Evolutionary conservation across 2,797 vertebrate genomes (phyloP).

Genomic region (Tiaroga cobitis): DNA sequence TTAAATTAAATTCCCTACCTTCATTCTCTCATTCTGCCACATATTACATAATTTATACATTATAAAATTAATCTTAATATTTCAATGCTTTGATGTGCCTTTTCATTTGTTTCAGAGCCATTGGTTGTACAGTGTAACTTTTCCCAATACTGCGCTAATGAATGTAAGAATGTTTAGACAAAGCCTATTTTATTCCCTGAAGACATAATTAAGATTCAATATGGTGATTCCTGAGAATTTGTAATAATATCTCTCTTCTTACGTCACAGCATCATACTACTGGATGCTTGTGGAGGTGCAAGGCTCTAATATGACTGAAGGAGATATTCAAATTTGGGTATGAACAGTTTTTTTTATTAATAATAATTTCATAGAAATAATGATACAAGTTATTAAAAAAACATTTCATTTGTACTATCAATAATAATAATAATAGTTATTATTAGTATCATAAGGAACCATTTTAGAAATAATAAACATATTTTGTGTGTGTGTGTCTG

Average conservation of each 20-base stretch:
- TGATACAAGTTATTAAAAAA: not conserved
- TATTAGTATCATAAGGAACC: not conserved
- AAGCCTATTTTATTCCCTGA: not conserved
- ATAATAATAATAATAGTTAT: not conserved
- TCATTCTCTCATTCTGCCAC: conserved; percentile 41
- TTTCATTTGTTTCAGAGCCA: conserved; percentile 49
- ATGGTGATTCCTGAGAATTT: not conserved
- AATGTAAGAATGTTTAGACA: conserved; percentile 61
- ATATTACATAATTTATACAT: conserved; percentile 40
- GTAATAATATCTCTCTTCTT: conserved; percentile 29
- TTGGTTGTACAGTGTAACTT: conserved; percentile 61
- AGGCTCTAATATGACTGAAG: not conserved
- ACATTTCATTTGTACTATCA: not conserved
- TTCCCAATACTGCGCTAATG: conserved; percentile 65
- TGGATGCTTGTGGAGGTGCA: conserved; percentile 64
- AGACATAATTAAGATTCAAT: conserved; percentile 1
- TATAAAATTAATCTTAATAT: conserved; percentile 23
- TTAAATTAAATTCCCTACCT: conserved; percentile 41
- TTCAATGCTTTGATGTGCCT: conserved; percentile 22
- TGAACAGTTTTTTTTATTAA: conserved; percentile 30
- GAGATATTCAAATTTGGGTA: conserved; percentile 63
- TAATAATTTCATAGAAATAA: not conserved
- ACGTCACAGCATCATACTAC: conserved; percentile 67
- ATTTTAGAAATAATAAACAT: not conserved
- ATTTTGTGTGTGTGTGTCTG: too few species aligned